Percentiles rank a stretch among this genome's conserved stretches.
Conservation (phyloP, 2,888 invertebrate species). For the Drosophila atripex region DNA sequence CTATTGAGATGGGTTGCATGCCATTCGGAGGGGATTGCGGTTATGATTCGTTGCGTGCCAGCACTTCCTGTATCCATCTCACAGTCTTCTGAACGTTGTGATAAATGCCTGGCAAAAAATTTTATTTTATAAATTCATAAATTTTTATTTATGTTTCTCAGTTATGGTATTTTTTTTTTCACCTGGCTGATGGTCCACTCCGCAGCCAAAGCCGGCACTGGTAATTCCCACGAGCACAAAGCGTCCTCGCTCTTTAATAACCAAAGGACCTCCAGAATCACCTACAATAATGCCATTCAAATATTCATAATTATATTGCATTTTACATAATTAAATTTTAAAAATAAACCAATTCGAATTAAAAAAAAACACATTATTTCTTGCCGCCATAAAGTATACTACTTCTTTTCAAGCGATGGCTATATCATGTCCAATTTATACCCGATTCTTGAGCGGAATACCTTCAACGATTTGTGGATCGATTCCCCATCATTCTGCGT, state of each 20-base stretch:
- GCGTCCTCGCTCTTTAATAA: slow-evolving; percentile 88
- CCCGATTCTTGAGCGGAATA: too few species aligned
- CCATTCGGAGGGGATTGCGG: slow-evolving; percentile 16
- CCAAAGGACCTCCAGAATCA: slow-evolving; percentile 92
- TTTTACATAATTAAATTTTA: too few species aligned
- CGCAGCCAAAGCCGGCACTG: slow-evolving; percentile 94
- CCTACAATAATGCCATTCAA: slow-evolving; percentile 81
- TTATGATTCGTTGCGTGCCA: slow-evolving; percentile 78
- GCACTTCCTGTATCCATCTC: slow-evolving; percentile 88
- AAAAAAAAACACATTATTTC: too few species aligned
- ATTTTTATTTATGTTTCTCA: too few species aligned
- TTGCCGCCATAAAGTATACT: too few species aligned
- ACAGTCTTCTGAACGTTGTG: slow-evolving; percentile 90
- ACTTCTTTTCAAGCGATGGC: too few species aligned
- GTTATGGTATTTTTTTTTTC: not conserved
- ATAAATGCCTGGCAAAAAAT: slow-evolving; percentile 88
- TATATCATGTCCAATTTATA: too few species aligned
- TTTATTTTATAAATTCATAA: too few species aligned
- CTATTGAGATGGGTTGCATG: slow-evolving; percentile 68
- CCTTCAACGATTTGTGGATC: too few species aligned
- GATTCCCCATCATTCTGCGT: too few species aligned
- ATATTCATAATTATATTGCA: too few species aligned
- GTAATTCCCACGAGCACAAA: slow-evolving; percentile 93
- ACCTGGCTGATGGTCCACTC: slow-evolving; percentile 91
- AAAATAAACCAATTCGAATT: too few species aligned